A percentile compares a stretch with the other conserved stretches of the same genome.
Conservation (phyloP, 2,113 vertebrate genomes). For the Tychaedon coryphoeus region DNA sequence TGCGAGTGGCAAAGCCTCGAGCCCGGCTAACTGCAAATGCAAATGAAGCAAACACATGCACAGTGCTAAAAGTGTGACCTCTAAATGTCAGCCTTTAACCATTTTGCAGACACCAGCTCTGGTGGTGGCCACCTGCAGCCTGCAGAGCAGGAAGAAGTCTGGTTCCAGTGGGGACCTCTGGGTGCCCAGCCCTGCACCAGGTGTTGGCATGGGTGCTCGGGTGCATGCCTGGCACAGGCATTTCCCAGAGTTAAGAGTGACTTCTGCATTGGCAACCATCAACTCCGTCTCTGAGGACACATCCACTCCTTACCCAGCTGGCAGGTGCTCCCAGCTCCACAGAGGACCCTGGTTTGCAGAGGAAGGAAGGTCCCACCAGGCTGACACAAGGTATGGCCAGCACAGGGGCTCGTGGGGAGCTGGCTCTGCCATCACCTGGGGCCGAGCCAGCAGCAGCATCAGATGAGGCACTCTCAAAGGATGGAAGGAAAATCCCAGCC, state of each 20-base stretch:
- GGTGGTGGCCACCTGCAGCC: background rate
- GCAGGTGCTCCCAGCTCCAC: background rate
- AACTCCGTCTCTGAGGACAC: background rate
- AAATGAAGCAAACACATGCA: slow-evolving; percentile 54
- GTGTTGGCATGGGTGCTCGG: background rate
- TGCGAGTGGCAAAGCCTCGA: slow-evolving; percentile 33
- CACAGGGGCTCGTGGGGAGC: fast-evolving
- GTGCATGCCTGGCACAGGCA: background rate
- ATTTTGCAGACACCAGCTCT: background rate
- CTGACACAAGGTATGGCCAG: background rate
- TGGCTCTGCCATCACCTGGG: background rate
- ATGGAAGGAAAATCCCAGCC: background rate
- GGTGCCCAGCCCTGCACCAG: background rate
- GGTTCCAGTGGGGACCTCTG: fast-evolving
- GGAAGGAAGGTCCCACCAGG: background rate
- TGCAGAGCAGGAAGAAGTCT: background rate
- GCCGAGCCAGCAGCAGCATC: fast-evolving
- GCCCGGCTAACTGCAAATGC: slow-evolving; percentile 50
- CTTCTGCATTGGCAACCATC: background rate
- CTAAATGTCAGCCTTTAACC: slow-evolving; percentile 57
- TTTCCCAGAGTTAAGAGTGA: background rate
- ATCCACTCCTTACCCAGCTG: background rate
- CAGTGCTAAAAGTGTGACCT: slow-evolving; percentile 43
- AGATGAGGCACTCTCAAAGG: background rate
- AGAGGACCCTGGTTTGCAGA: background rate